Conservation (phyloP, 2,888 invertebrate genomes). For the Melikaiella ostensackeni region DNA sequence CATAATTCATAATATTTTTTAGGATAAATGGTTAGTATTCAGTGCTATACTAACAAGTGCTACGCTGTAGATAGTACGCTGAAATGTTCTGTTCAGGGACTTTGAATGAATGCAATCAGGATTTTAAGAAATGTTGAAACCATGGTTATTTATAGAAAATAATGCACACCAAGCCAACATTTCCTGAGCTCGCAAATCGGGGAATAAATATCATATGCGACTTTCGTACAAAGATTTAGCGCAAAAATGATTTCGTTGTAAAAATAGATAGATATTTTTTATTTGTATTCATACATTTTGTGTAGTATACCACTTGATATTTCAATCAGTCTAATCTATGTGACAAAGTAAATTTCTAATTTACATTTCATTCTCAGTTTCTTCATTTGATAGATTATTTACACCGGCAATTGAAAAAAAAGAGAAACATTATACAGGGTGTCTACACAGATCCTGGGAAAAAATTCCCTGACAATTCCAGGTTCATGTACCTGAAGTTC, state of each 20-base stretch:
- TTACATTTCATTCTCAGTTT: not conserved
- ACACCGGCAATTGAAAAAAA: not conserved
- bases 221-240: not conserved
- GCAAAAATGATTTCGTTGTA: not conserved
- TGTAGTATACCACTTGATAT: too few relatives aligned
- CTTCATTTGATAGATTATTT: not conserved
- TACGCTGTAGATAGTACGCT: not conserved
- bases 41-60: not conserved
- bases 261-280: too few relatives aligned
- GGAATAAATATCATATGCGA: not conserved
- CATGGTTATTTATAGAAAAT: conserved; percentile 29
- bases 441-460: too few relatives aligned
- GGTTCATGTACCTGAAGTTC: too few relatives aligned
- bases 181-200: not conserved
- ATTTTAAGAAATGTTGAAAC: conserved; percentile 33
- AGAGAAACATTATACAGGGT: not conserved
- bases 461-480: too few relatives aligned
- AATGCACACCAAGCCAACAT: conserved; percentile 18
- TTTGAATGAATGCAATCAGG: conserved; percentile 22
- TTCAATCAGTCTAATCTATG: too few relatives aligned
- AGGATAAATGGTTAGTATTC: not conserved
- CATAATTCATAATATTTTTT: too few relatives aligned
- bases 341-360: not conserved
- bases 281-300: too few relatives aligned
- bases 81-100: not conserved